These are phyloP conservation scores for Triops cancriformis DNA, from an alignment of 1,140 invertebrate genomes.

Conservation along the genomic window DNA sequence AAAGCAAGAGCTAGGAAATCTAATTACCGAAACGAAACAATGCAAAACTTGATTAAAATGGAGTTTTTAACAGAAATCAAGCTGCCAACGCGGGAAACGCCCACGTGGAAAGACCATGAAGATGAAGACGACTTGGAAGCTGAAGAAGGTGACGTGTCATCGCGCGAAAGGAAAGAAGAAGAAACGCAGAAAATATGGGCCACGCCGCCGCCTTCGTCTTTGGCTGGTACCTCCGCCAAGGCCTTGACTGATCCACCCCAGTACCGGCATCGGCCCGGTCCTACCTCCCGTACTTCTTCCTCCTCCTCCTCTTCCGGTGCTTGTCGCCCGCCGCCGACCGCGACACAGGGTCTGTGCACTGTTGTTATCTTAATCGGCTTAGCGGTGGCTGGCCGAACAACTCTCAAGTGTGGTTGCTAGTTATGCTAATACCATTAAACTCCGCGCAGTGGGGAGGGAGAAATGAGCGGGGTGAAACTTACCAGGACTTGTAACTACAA, in stretches of 20 bases:
- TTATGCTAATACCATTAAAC: neutral
- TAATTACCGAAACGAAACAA: neutral
- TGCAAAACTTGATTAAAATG: neutral
- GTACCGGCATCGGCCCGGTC: conserved; percentile 2
- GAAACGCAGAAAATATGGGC: conserved; percentile 5
- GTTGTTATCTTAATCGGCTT: neutral
- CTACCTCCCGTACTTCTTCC: neutral
- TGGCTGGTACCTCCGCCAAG: neutral
- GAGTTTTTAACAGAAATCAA: neutral
- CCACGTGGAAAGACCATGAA: neutral
- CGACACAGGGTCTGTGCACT: too few relatives aligned
- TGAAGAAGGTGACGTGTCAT: neutral
- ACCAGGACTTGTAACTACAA: neutral
- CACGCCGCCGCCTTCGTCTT: neutral
- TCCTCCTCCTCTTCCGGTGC: neutral
- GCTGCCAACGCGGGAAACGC: neutral
- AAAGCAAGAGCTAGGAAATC: too few relatives aligned
- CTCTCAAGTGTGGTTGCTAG: neutral
- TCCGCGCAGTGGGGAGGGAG: neutral
- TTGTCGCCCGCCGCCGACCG: neutral
- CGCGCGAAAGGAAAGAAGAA: neutral
- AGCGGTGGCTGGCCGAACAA: neutral
- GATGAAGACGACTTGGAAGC: neutral
- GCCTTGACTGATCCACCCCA: neutral
- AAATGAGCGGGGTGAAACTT: neutral